A percentile compares a stretch with the other conserved stretches of the same genome.
Conservation (phyloP, 2,888 invertebrate species). For the Globia sparganii region DNA sequence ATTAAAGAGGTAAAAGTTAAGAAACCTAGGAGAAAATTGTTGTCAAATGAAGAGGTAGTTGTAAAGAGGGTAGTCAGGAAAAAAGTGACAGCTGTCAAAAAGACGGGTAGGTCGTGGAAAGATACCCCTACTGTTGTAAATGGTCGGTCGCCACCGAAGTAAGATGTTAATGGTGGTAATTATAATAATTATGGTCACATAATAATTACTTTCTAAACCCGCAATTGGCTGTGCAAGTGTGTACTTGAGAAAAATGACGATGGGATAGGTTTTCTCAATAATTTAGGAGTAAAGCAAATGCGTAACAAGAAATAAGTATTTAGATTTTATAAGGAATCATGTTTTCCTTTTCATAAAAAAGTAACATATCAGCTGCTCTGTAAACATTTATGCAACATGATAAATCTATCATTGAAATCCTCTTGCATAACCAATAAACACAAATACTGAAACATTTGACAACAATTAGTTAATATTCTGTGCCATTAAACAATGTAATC, state of each 20-base stretch:
- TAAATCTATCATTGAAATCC: conserved; percentile 1
- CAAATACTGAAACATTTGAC: conserved; percentile 13
- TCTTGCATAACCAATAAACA: conserved; percentile 12
- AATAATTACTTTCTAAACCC: conserved; percentile 27
- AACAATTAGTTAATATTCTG: conserved; percentile 29
- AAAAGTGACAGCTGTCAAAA: conserved; percentile 78
- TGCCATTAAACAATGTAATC: conserved; percentile 52
- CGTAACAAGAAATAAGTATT: conserved; percentile 15
- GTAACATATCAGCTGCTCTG: not conserved
- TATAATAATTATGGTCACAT: conserved; percentile 49
- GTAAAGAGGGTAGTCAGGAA: conserved; percentile 83
- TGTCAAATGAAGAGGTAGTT: conserved; percentile 79
- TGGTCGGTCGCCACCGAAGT: conserved; percentile 82
- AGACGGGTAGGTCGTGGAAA: conserved; percentile 81
- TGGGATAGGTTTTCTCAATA: conserved; percentile 25
- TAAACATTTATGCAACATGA: too few relatives aligned
- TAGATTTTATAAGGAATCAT: too few relatives aligned
- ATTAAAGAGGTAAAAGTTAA: conserved; percentile 81
- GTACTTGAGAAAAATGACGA: not conserved
- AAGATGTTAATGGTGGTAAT: conserved; percentile 31
- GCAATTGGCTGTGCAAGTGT: conserved; percentile 35
- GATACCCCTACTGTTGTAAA: conserved; percentile 82
- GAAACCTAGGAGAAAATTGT: conserved; percentile 80
- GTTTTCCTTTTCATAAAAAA: conserved; percentile 22
- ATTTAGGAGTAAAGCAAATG: conserved; percentile 36